These are phyloP conservation scores for Xylocampa areola DNA, from an alignment of 2,888 invertebrate species.

Conservation along the genomic window DNA sequence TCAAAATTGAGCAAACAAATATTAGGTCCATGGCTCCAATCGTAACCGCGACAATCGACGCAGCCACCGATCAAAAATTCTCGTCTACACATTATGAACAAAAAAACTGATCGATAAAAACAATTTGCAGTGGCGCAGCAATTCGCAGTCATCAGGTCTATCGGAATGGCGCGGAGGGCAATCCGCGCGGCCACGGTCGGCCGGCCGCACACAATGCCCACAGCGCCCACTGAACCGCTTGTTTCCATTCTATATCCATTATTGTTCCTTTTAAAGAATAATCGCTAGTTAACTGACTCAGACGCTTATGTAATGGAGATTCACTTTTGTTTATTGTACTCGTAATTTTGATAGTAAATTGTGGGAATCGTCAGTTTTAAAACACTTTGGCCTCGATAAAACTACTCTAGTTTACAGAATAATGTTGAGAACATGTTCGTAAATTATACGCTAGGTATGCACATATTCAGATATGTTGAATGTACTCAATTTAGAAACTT, in stretches of 20 bases:
- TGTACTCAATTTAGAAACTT: conserved; percentile 35
- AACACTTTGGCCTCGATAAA: background rate
- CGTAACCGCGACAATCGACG: too few relatives aligned
- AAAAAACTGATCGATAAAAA: conserved; percentile 43
- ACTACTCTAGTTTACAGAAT: background rate
- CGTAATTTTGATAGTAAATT: conserved; percentile 29
- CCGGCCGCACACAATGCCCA: conserved; percentile 39
- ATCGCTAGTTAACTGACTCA: conserved; percentile 38
- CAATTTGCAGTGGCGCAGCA: conserved; percentile 27
- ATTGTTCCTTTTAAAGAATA: conserved; percentile 47
- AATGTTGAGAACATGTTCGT: too few relatives aligned
- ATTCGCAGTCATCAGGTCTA: conserved; percentile 13
- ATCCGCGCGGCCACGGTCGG: conserved; percentile 29
- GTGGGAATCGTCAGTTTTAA: conserved; percentile 22
- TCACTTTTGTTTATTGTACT: conserved; percentile 47
- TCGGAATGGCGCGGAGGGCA: conserved; percentile 12
- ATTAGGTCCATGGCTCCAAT: too few relatives aligned
- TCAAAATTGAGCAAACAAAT: too few relatives aligned
- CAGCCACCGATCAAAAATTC: too few relatives aligned
- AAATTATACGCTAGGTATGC: too few relatives aligned
- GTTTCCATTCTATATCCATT: conserved; percentile 35
- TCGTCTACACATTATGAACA: background rate
- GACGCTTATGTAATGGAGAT: conserved; percentile 41
- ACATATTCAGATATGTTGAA: conserved; percentile 19
- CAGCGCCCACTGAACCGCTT: conserved; percentile 26